phyloP scores from a whole-genome alignment of 2,797 vertebrate species.

The Masticophis lateralis region DNA sequence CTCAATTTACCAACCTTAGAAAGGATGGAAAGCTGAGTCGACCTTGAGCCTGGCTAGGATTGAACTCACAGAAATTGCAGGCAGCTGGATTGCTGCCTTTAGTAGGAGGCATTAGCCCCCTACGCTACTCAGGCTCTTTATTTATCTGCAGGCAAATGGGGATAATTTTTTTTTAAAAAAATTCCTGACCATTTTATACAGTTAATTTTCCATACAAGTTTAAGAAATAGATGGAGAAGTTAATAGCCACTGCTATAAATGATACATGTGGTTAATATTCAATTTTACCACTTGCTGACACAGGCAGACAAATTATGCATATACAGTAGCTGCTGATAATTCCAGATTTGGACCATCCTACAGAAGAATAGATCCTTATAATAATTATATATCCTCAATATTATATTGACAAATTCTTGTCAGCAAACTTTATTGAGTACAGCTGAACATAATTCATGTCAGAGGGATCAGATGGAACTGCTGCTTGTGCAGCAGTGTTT shows the following conservation, averaged over 20 bases:
- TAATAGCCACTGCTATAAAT: not conserved
- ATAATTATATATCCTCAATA: not conserved
- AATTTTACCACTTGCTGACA: not conserved
- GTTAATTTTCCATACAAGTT: not conserved
- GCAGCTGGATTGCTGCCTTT: no score
- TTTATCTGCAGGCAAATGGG: not conserved
- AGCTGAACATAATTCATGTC: not conserved
- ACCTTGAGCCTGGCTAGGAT: no score
- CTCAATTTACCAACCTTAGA: no score
- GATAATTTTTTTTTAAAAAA: not conserved
- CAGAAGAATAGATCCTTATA: not conserved
- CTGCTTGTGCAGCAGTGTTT: not conserved
- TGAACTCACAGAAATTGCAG: no score
- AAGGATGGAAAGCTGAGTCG: no score
- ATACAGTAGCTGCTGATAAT: not conserved
- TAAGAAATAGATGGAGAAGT: not conserved
- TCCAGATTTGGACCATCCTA: not conserved
- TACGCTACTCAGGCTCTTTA: no score
- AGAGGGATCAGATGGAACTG: not conserved
- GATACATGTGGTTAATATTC: not conserved
- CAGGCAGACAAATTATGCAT: not conserved
- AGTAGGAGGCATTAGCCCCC: no score
- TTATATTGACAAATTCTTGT: not conserved
- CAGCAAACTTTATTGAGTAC: not conserved
- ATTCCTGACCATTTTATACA: not conserved